phyloP scores from a whole-genome alignment of 2,888 invertebrate genomes.

The Acanthosoma haemorrhoidale region DNA sequence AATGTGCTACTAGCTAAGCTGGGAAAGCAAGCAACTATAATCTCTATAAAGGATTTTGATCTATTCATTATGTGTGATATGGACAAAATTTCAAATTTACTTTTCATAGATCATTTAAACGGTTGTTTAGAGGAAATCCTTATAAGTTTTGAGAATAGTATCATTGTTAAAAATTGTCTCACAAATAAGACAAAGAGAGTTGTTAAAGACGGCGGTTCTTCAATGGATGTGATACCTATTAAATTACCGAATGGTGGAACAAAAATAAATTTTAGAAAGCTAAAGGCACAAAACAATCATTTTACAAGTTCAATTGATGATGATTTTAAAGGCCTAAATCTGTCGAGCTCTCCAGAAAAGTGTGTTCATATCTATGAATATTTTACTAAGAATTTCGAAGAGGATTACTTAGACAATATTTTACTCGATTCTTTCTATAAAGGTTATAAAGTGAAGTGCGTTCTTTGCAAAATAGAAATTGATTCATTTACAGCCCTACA shows the following conservation, averaged over 20 bases:
- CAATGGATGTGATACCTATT: background rate
- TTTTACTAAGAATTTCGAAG: background rate
- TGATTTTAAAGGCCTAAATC: background rate
- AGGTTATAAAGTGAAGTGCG: slow-evolving; percentile 3
- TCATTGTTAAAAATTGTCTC: background rate
- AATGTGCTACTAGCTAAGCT: background rate
- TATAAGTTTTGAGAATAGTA: background rate
- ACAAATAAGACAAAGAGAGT: background rate
- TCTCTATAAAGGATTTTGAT: slow-evolving; percentile 5
- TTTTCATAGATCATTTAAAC: background rate
- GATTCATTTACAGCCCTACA: background rate
- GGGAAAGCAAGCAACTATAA: background rate
- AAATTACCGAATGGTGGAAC: background rate
- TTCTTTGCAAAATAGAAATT: background rate
- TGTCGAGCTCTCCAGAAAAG: background rate
- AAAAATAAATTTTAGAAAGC: background rate
- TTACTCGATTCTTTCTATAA: background rate
- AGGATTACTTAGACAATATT: background rate
- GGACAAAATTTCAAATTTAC: background rate
- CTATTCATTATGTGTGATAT: background rate
- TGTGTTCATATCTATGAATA: slow-evolving; percentile 16
- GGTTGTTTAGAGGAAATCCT: slow-evolving; percentile 18
- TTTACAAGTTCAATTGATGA: background rate
- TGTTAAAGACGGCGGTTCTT: background rate
- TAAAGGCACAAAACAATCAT: background rate